Conservation (phyloP, 2,888 invertebrate genomes). For the Cheilosia urbana region DNA sequence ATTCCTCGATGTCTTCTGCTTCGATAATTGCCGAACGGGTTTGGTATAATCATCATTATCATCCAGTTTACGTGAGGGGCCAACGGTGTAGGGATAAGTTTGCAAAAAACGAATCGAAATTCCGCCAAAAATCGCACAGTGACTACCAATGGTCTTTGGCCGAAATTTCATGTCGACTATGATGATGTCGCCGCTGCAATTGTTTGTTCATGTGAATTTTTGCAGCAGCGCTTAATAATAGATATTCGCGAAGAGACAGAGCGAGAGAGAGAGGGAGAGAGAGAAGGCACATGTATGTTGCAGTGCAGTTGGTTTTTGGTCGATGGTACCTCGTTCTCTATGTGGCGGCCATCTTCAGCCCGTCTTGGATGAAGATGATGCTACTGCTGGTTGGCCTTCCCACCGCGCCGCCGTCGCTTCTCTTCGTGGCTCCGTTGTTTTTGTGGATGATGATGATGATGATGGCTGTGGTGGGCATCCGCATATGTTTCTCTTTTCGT, state of each 20-base stretch:
- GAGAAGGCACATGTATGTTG: neutral
- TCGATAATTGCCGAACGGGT: conserved; percentile 70
- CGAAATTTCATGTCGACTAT: conserved; percentile 23
- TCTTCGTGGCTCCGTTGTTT: conserved; percentile 4
- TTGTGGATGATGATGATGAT: conserved; percentile 44
- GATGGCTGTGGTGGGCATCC: conserved; percentile 66
- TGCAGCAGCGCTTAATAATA: conserved; percentile 51
- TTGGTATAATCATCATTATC: conserved; percentile 56
- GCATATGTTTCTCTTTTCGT: conserved; percentile 58
- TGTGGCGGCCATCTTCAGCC: conserved; percentile 27
- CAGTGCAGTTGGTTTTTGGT: conserved; percentile 26
- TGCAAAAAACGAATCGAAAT: conserved; percentile 32
- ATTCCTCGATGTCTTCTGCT: conserved; percentile 55
- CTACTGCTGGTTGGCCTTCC: conserved; percentile 3
- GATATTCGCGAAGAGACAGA: conserved; percentile 10
- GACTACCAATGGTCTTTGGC: conserved; percentile 33
- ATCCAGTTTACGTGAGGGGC: conserved; percentile 45
- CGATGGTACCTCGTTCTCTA: conserved; percentile 3
- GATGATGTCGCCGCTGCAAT: conserved; percentile 42
- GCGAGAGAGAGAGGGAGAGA: conserved; percentile 12
- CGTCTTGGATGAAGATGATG: conserved; percentile 31
- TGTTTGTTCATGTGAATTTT: conserved; percentile 69
- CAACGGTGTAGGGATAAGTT: conserved; percentile 60
- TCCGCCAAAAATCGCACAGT: conserved; percentile 37
- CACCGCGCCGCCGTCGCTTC: conserved; percentile 33